Evolutionary conservation across 1,140 invertebrate species (phyloP).

Genomic region (Drosophila nigrodunni): DNA sequence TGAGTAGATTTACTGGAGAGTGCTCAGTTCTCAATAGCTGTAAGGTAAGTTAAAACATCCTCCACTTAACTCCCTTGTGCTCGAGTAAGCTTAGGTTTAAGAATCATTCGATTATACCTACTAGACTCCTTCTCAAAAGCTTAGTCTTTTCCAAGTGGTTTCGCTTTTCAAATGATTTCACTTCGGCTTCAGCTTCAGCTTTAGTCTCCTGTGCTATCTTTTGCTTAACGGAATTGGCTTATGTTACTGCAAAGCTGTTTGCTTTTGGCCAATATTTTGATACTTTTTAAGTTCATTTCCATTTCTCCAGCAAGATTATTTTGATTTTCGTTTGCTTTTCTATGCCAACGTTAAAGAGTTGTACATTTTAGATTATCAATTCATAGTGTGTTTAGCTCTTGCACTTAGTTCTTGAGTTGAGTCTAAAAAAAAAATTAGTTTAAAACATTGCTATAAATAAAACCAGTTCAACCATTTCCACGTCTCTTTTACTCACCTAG

Average conservation of each 20-base stretch:
- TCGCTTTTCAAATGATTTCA: background rate
- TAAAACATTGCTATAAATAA: too few species aligned
- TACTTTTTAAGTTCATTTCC: too few species aligned
- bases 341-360: too few species aligned
- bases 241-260: background rate
- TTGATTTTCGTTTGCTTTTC: too few species aligned
- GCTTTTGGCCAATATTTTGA: too few species aligned
- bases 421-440: too few species aligned
- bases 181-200: background rate
- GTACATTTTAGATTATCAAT: too few species aligned
- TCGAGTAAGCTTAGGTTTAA: background rate
- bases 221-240: background rate
- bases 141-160: conserved; percentile 1
- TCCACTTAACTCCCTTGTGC: background rate
- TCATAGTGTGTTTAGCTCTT: too few species aligned
- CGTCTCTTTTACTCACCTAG: too few species aligned
- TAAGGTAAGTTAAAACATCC: background rate
- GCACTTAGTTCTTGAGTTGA: too few species aligned
- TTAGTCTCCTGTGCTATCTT: background rate
- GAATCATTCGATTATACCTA: background rate
- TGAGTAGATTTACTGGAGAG: background rate
- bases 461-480: too few species aligned
- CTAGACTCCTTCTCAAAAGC: background rate
- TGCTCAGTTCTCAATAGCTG: background rate
- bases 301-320: too few species aligned